Base-by-base conservation (phyloP, 2,888 invertebrate genomes). In the Coronaproctus castanopsis region DNA sequence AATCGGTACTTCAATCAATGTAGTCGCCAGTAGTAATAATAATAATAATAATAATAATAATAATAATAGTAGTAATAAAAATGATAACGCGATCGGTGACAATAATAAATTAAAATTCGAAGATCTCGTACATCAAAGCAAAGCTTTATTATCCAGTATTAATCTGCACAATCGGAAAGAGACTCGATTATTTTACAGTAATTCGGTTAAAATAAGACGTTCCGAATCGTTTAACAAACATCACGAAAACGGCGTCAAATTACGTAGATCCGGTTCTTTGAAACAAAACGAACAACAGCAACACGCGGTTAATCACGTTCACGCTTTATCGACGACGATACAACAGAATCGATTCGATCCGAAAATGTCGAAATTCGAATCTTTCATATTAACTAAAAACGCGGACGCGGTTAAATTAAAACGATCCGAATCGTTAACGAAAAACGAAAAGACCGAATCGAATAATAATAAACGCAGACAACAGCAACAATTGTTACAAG, bases 381-480 rank as follows among this genome's bases (percentile, higher is more conserved):
- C 52, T 70, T 71, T 19, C 71, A 72, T 60, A 71, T 70, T 57
- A 64, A 72, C 18, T 71, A 72, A 65, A 75, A 76, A 65, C 71
- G 63, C 58, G 56, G 64, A 64, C 24, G 62, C 65, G 49, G 61
- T 62, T 69, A 71, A 62, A 63, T 65, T 80, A 24, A 79, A 78
- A 64, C 72, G 80, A n/a, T 77, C 78, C 0, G 80, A 80, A 62
- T 80, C 80, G 59, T 70, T 83, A 64, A 80, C 80, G 57, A 83
- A 83, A 71, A 80, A 78, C 64, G 84, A 84, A 71, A 83, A 85
- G 75, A 82, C 82, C 52, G 86, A 87, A 71, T 82, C 82, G 71
- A 86, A 86, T 73, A 79, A 83, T 64, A 83, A 82, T 70, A 84
- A 83, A 69, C 77, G 82, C 55, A 77, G 83, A 52, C 73, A 73